Evolutionary conservation across 2,797 vertebrate species (phyloP), one percentile per base, ranked within the genome.

Genomic region (Tenualosa thibaudeaui): DNA sequence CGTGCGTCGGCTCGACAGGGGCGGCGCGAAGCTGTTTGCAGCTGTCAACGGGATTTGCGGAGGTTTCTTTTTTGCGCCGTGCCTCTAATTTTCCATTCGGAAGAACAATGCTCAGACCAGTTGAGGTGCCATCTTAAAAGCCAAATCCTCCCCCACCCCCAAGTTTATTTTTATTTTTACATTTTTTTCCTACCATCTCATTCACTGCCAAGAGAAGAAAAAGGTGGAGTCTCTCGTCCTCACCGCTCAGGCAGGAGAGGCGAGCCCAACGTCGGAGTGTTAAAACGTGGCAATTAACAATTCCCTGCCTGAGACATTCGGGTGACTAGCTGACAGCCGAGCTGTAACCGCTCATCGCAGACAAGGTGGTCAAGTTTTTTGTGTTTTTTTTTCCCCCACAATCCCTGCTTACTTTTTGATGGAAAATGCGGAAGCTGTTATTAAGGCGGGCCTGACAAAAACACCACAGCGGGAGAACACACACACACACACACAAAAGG

Each of bases 241-340:
- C 96, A 96, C 96, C 96, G 96, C 93, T 96, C 95, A 95, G 88
- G 81, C 82, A 58, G 37, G 50, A 81, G 68, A 81, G 85, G 83
- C 31, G 84, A 81, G 86, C 17, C 75, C 78, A 81, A 86, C 81
- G 83, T 50, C 46, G 84, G 81, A 82, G 81, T 54, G 13, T 40
- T 75, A 75, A 37, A 95, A 95, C 94, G 92, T 95, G 94, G 91
- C 95, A 96, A 97, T 97, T 97, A 96, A 96, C 95, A 95, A 93
- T 94, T 94, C 95, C 94, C 94, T 95, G 31, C 31, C 68, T 94
- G 94, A 96, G 95, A 96, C 93, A 93, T 94, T 92, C 10, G 56
- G 94, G 86, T 84, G 91, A 93, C 95, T 94, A 95, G 92, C 89
- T 96, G 96, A 96, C 95, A 96, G 94, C 91, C 94, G 93, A 93